phyloP scores from a whole-genome alignment of 2,888 invertebrate species.

The Eristalis tenax region DNA sequence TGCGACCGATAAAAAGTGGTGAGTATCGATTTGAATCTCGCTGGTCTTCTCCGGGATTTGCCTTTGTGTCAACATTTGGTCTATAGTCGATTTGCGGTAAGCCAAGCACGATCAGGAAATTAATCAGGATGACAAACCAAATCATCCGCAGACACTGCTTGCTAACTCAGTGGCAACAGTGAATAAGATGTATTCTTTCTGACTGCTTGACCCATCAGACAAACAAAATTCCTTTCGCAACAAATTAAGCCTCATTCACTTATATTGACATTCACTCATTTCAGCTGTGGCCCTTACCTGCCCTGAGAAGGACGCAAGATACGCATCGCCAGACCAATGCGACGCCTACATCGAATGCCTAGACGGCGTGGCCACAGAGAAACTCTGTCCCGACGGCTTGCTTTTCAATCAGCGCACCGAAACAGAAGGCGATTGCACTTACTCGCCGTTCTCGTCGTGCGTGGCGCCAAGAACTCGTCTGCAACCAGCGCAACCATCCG shows the following conservation, averaged over 20 bases:
- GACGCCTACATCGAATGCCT: conserved; percentile 88
- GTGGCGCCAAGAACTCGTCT: conserved; percentile 85
- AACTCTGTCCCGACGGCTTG: conserved; percentile 91
- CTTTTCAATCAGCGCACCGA: conserved; percentile 85
- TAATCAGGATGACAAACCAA: too few species aligned
- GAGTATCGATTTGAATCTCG: too few species aligned
- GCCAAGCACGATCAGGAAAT: too few species aligned
- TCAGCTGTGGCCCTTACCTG: conserved; percentile 81
- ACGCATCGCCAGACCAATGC: conserved; percentile 86
- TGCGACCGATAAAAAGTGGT: too few species aligned
- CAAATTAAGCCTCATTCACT: background rate
- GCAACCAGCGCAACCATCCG: conserved; percentile 84
- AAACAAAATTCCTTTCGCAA: background rate
- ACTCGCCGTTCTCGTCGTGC: conserved; percentile 91
- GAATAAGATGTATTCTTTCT: too few species aligned
- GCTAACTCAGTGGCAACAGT: too few species aligned
- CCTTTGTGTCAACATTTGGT: too few species aligned
- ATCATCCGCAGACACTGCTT: too few species aligned
- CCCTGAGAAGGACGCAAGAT: conserved; percentile 86
- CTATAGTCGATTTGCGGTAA: too few species aligned
- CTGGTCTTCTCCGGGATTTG: too few species aligned
- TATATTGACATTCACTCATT: conserved; percentile 10
- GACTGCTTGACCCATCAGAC: too few species aligned
- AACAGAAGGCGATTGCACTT: conserved; percentile 87
- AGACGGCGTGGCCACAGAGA: conserved; percentile 87